Base-by-base conservation (phyloP, 2,797 vertebrate genomes). In the Enteromius trimaculatus region DNA sequence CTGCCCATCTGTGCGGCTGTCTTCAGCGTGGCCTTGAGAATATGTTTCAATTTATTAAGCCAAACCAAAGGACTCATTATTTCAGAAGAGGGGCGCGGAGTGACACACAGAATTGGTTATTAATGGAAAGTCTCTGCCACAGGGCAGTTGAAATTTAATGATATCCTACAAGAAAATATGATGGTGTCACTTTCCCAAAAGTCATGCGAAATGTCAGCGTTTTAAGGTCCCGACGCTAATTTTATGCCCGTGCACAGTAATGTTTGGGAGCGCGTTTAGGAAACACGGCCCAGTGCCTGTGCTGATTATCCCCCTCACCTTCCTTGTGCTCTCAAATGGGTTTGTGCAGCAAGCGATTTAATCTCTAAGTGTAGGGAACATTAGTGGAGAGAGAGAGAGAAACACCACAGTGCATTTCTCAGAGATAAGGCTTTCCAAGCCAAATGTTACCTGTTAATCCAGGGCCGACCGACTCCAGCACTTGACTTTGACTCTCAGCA, bases 171-270 rank as follows among this genome's bases (percentile, higher is more conserved):
- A 98, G 98, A 98, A 99, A 96, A 98, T 98, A 99, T 98, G 97
- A 98, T 97, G 96, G 97, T 99, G 98, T 99, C 98, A 98, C 97
- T 99, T 98, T 99, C 97, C 97, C 96, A 99, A 99, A 99, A 99
- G 98, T 99, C 98, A 99, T 96, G 97, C 96, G 97, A 99, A 99
- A 99, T 99, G 98, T 98, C 98, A 99, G 96, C 97, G 96, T 98
- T 96, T 99, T 98, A 98, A 99, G 97, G 97, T 97, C 97, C 95
- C 92, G 94, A 92, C 93, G 97, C 98, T 99, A 99, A 99, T 99
- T 99, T 99, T 99, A 98, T 98, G 98, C 97, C 97, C 95, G 95
- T 97, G 95, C 97, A 98, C 97, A 97, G 97, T 98, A 98, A 98
- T 98, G 98, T 99, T 98, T 98, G 97, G 95, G 95, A 96, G 87